Evolutionary conservation across 2,888 invertebrate genomes (phyloP).

Genomic region (Drosophila longiperda): DNA sequence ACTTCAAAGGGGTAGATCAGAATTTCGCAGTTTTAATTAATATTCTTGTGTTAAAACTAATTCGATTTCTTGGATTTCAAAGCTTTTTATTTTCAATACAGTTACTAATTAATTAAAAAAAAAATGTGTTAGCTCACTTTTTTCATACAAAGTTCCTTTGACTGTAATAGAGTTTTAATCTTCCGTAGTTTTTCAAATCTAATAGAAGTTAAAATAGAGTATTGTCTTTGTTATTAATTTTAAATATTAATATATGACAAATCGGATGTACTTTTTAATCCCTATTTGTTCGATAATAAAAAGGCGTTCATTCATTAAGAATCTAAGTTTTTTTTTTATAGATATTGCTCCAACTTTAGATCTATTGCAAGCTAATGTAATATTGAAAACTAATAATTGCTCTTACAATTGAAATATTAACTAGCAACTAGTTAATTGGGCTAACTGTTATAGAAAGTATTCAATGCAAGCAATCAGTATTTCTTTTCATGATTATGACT

Average conservation of each 20-base stretch:
- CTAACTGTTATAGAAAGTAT: conserved; percentile 2
- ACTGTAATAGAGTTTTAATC: not conserved
- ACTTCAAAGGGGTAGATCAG: not conserved
- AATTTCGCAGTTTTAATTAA: not conserved
- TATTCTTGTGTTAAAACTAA: not conserved
- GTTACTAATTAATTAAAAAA: not conserved
- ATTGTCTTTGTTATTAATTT: not conserved
- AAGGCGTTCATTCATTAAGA: not conserved
- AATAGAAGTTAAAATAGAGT: not conserved
- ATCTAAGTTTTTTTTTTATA: not conserved
- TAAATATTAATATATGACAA: not conserved
- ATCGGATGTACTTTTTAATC: not conserved
- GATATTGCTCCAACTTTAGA: conserved; percentile 4
- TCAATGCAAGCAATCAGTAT: not conserved
- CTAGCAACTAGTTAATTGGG: conserved; percentile 10
- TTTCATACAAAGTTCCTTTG: not conserved
- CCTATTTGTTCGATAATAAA: not conserved
- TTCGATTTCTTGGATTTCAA: not conserved
- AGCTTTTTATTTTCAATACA: not conserved
- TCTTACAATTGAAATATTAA: conserved; percentile 7
- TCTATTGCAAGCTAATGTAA: not conserved
- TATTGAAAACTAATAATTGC: conserved; percentile 5
- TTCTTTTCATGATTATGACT: not conserved
- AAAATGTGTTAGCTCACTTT: not conserved
- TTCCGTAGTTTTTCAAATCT: not conserved